A percentile compares a stretch with the other conserved stretches of the same genome.
These are phyloP conservation scores for Drosophila tanythrix DNA, from an alignment of 2,888 invertebrate species.

Conservation along the genomic window DNA sequence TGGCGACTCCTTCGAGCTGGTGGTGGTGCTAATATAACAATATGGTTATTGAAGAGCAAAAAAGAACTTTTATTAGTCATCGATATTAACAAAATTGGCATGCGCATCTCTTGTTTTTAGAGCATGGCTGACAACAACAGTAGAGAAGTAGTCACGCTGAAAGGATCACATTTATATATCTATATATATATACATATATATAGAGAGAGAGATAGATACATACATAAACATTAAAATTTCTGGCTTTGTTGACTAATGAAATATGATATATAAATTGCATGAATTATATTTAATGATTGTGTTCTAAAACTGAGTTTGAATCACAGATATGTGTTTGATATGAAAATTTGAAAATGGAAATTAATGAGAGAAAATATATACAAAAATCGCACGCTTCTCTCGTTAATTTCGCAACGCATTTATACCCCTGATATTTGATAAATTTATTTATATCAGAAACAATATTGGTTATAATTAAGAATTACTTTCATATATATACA, in stretches of 20 bases:
- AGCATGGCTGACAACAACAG: conserved; percentile 34
- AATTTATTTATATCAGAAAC: background rate
- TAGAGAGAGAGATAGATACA: conserved; percentile 27
- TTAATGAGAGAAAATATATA: background rate
- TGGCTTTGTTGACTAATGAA: conserved; percentile 28
- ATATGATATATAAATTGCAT: conserved; percentile 5
- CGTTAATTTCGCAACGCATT: background rate
- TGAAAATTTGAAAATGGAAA: background rate
- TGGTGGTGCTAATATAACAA: conserved; percentile 26
- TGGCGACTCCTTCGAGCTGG: conserved; percentile 78
- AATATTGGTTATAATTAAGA: background rate
- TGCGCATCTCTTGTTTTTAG: conserved; percentile 16
- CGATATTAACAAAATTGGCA: background rate
- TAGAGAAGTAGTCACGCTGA: conserved; percentile 52
- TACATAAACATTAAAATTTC: conserved; percentile 22
- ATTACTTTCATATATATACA: background rate
- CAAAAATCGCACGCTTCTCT: background rate
- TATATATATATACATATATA: conserved; percentile 11
- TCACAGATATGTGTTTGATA: background rate
- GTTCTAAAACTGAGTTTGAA: background rate
- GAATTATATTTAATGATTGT: background rate
- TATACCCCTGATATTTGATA: background rate
- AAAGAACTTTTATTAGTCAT: conserved; percentile 32
- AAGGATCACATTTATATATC: conserved; percentile 24
- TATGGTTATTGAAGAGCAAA: conserved; percentile 25